phyloP scores from a whole-genome alignment of 1,140 invertebrate genomes.

The Plodia interpunctella region DNA sequence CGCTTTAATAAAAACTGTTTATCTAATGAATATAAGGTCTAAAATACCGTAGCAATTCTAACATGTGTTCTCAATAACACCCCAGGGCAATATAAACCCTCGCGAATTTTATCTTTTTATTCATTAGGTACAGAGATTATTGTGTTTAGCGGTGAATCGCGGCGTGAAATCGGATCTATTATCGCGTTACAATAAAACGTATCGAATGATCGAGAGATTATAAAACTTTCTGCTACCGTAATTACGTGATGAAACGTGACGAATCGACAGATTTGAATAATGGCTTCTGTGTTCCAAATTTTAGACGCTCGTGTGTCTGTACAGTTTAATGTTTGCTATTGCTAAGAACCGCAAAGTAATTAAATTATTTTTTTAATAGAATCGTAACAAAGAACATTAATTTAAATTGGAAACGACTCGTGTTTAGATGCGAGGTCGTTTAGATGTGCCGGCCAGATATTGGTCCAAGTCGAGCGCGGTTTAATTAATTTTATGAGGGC shows the following conservation, averaged over 20 bases:
- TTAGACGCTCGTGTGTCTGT: neutral
- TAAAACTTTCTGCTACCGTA: conserved; percentile 17
- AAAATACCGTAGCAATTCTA: conserved; percentile 19
- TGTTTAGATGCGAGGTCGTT: conserved; percentile 9
- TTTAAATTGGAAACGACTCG: conserved; percentile 9
- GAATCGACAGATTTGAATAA: conserved; percentile 12
- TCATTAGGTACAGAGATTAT: conserved; percentile 49
- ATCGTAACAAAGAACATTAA: neutral
- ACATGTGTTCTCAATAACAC: conserved; percentile 37
- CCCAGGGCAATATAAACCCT: conserved; percentile 20
- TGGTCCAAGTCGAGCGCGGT: neutral
- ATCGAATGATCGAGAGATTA: conserved; percentile 32
- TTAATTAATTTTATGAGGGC: conserved; percentile 7
- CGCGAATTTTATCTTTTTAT: conserved; percentile 49
- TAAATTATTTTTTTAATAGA: neutral
- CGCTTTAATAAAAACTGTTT: conserved; percentile 20
- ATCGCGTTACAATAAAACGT: conserved; percentile 33
- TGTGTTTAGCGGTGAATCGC: conserved; percentile 43
- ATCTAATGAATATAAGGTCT: conserved; percentile 17
- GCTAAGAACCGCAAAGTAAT: neutral
- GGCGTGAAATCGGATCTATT: conserved; percentile 55
- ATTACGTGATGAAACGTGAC: conserved; percentile 10
- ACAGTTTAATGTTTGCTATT: conserved; percentile 7
- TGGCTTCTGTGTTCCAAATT: conserved; percentile 13
- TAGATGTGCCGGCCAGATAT: conserved; percentile 9